Evolutionary conservation across 2,797 vertebrate genomes (phyloP), one percentile per base, ranked within the genome.

Genomic region (Myiotriccus ornatus): DNA sequence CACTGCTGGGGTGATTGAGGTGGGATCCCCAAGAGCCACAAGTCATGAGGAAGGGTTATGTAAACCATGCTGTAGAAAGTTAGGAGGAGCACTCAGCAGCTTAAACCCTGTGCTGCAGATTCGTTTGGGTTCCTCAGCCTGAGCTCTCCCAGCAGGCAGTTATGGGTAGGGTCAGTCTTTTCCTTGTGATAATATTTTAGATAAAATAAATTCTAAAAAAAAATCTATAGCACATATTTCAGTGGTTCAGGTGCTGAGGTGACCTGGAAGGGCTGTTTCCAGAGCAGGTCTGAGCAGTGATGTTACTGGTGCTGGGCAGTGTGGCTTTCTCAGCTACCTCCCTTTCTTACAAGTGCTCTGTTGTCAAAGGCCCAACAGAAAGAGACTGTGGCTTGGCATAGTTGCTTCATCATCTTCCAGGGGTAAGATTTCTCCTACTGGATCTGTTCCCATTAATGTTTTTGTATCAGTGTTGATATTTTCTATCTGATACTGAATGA

Each of bases 281-380:
- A 1, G 12, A 3, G 3, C 0, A 43, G 1, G 16, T 32, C 27
- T 53, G 28, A 19, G 11, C 0, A 0, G 28, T 69, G 65, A 4
- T 50, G 37, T 1, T 64, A 23, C 9, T 79, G 39, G 4, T 79
- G 32, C 44, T 79, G 5, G 19, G 49, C 19, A 84, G 25, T 0
- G 0, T 14, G 53, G 6, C 44, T 65, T 79, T 76, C 67, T 81
- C 69, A 44, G 14, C 25, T 37, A 12, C 17, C 13, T 14, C 0
- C 19, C 44, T 59, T 59, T 13, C 14, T 46, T 50, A 46, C 0
- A 0, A 60, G 41, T 32, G 41, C 22, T 68, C 24, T 56, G 28
- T 65, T 77, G 28, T 17, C 25, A 49, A 34, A 30, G 34, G 21
- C 27, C 37, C 49, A 25, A 30, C 18, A 35, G 49, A 60, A 39